Evolutionary conservation across 2,888 invertebrate species (phyloP), one percentile per base, ranked within the genome.

Genomic region (Caenorhabditis drosophilae): DNA sequence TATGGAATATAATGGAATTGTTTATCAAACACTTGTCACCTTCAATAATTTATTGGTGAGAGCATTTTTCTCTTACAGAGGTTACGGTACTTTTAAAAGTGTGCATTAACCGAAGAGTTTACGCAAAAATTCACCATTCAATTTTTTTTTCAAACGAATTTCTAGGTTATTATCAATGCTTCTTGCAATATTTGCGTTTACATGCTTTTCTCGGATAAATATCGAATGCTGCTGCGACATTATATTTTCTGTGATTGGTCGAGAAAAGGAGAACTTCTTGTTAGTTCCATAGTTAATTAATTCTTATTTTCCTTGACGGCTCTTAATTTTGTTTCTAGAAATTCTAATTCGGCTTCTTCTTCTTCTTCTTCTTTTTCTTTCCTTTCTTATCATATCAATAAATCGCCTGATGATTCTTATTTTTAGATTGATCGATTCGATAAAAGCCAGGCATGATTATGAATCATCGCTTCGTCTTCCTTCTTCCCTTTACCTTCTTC

Each of bases 121-220:
- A n/a, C n/a, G n/a, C n/a, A n/a, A n/a, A n/a, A n/a, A n/a, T n/a
- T n/a, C n/a, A n/a, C n/a, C n/a, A n/a, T n/a, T n/a, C n/a, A n/a
- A n/a, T n/a, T n/a, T 40, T 16, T 26, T 51, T 25, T 25, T 9
- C 20, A 35, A 15, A 22, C 23, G n/a, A 35, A 22, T 2, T 1
- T 12, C 15, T 57, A 79, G 79, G 79, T 80, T 2, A 77, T 80
- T 22, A 69, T 80, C 49, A 80, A 80, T 50, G 78, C 80, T 2
- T 79, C 79, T 15, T 75, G 71, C 59, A 80, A 80, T 68, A 76
- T 80, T 20, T 78, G 75, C 55, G 72, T 79, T 45, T 80, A 79
- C 66, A 77, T 80, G 69, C 67, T 80, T n/a, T 80, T 79, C 68
- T 79, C 78, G 2, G 80, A 79, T 49, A 79, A 79, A 52, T 80